Evolutionary conservation across 2,113 vertebrate genomes (phyloP).

Genomic region (Cichladusa arquata): DNA sequence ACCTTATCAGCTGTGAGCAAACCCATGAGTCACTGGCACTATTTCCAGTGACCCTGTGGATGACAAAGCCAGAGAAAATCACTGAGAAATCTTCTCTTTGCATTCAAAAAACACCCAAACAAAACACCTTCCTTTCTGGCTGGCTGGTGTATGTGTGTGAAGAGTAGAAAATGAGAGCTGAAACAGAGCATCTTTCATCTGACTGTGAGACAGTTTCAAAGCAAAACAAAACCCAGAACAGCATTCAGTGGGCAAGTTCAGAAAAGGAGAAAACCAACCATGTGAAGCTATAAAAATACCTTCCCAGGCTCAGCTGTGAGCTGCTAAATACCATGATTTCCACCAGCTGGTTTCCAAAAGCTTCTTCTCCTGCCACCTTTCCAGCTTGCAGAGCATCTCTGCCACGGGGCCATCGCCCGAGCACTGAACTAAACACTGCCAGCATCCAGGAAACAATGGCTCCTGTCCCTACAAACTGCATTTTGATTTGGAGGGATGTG

Average conservation of each 20-base stretch:
- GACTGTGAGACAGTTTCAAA: slow-evolving; percentile 11
- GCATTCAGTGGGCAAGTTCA: not conserved
- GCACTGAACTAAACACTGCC: rapidly evolving
- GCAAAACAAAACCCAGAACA: slow-evolving; percentile 6
- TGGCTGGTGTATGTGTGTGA: not conserved
- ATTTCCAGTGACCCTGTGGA: not conserved
- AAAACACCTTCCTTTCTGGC: not conserved
- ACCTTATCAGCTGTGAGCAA: not conserved
- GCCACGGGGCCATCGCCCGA: rapidly evolving
- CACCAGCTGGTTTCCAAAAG: slow-evolving; percentile 8
- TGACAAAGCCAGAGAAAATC: not conserved
- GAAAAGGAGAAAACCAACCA: not conserved
- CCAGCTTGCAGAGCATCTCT: not conserved
- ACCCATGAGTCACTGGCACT: not conserved
- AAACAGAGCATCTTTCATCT: slow-evolving; percentile 12
- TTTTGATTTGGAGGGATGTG: rapidly evolving
- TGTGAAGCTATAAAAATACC: slow-evolving; percentile 45
- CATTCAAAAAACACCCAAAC: not conserved
- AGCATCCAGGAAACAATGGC: not conserved
- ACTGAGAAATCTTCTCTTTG: not conserved
- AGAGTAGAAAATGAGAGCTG: not conserved
- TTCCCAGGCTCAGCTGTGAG: not conserved
- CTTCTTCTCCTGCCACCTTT: not conserved
- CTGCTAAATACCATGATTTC: slow-evolving; percentile 12
- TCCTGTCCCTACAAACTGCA: not conserved